phyloP scores from a whole-genome alignment of 2,888 invertebrate species.

The Agelastica alni region DNA sequence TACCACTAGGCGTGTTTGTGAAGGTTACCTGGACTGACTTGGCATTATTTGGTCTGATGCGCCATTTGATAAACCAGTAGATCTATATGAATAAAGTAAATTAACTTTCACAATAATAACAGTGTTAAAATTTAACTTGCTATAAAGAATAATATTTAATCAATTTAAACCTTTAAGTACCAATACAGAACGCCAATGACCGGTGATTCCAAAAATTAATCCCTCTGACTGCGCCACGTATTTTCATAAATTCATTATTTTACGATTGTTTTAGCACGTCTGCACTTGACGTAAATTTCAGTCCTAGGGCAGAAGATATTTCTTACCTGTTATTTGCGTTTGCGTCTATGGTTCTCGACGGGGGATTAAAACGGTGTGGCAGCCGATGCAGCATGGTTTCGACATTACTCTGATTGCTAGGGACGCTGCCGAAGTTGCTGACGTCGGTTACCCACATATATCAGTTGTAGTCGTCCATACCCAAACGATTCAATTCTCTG shows the following conservation, averaged over 20 bases:
- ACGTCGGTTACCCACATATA: conserved; percentile 57
- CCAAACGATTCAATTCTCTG: conserved; percentile 12
- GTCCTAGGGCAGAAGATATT: conserved; percentile 13
- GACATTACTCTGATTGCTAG: conserved; percentile 57
- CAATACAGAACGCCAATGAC: background rate
- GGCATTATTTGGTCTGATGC: no score
- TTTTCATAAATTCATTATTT: conserved; percentile 19
- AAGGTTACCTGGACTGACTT: no score
- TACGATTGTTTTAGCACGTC: conserved; percentile 12
- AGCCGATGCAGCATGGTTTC: conserved; percentile 53
- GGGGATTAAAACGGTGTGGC: conserved; percentile 52
- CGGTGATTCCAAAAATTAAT: conserved; percentile 3
- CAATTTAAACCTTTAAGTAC: no score
- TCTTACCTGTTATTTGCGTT: conserved; percentile 20
- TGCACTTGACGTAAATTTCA: conserved; percentile 18
- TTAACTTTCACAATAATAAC: no score
- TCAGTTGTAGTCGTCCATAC: conserved; percentile 47
- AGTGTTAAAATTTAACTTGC: no score
- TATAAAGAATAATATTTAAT: no score
- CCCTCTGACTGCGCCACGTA: conserved; percentile 1
- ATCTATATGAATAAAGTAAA: no score
- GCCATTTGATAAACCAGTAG: no score
- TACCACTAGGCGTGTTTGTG: no score
- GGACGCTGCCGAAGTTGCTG: conserved; percentile 42
- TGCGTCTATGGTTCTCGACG: conserved; percentile 34